phyloP scores from a whole-genome alignment of 1,140 invertebrate species.

The Apis cerana region DNA sequence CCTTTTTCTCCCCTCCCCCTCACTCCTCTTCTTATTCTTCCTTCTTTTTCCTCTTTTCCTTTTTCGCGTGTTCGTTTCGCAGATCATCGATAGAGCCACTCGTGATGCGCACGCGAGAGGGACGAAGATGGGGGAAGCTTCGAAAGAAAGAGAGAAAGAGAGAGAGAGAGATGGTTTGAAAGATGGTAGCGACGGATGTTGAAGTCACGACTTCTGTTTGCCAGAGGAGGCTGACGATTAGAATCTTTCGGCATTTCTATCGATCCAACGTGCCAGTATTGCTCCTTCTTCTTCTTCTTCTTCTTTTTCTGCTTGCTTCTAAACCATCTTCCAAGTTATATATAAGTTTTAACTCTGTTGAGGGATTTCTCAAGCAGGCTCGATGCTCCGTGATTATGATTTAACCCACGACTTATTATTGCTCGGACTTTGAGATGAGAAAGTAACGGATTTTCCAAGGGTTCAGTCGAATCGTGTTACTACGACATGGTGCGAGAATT shows the following conservation, averaged over 20 bases:
- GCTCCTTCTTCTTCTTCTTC: background rate
- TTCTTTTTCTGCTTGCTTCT: background rate
- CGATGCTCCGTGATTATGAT: conserved; percentile 28
- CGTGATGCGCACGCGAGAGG: conserved; percentile 16
- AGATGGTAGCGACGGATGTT: conserved; percentile 44
- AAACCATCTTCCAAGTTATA: conserved; percentile 9
- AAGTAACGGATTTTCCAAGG: background rate
- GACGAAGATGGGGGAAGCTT: background rate
- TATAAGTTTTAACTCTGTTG: conserved; percentile 1
- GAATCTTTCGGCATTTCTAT: conserved; percentile 58
- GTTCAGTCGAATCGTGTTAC: background rate
- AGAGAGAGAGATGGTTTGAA: conserved; percentile 10
- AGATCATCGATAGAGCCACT: conserved; percentile 40
- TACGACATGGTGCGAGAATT: background rate
- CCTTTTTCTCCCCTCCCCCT: background rate
- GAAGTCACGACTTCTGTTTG: conserved; percentile 67
- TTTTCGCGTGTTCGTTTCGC: conserved; percentile 1
- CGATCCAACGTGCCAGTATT: conserved; percentile 30
- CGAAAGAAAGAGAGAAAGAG: background rate
- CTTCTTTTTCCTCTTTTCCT: background rate
- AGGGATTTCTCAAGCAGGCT: background rate
- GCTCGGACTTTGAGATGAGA: background rate
- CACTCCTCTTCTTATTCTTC: background rate
- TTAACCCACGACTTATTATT: conserved; percentile 3
- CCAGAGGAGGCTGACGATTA: conserved; percentile 51